Base-by-base conservation (phyloP, 2,888 invertebrate genomes). In the Ormyrus nitidulus region DNA sequence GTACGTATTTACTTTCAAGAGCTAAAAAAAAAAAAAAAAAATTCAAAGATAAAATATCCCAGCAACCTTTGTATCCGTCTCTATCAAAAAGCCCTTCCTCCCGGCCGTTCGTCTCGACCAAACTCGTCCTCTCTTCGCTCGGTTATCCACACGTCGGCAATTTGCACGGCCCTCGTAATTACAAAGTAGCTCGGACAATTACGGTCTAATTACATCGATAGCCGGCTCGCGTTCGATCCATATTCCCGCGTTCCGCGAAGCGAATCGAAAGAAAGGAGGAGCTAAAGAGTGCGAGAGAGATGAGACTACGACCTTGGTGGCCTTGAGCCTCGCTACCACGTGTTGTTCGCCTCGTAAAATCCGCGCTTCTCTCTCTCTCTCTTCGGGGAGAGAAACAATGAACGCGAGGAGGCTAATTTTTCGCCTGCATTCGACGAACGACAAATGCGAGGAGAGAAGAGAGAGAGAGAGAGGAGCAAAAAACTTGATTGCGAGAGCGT, bases 281-380 rank as follows among this genome's bases (percentile, higher is more conserved):
- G 44, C 19, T 4, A 61, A 10, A n/a, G 65, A 66, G 11, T 34
- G 34, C 10, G 48, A 61, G 66, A 66, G 65, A 65, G 66, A 66
- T 58, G 59, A 70, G 44, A 71, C 68, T 83, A 81, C 84, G 85
- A 85, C 85, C 85, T 85, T 85, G 85, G 83, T 82, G 84, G 84
- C 85, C 84, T 85, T 84, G 85, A 79, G 80, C 66, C 34, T 34
- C 34, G 34, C 5, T 44, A 51, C 58, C 73, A 71, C 72, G 51
- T 72, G 54, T 62, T 54, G n/a, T 64, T 69, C 46, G 34, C 19
- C 46, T 77, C 48, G 71, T 65, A 44, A 71, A 62, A 71, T 5
- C n/a, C 6, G 58, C 54, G 13, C 64, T 49, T 61, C 46, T 4
- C 34, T 4, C 34, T 34, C 34, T 34, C 34, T 34, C 34, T 4